Evolutionary conservation across 2,113 vertebrate species (phyloP).

Genomic region (Tricholaema leucomelas): DNA sequence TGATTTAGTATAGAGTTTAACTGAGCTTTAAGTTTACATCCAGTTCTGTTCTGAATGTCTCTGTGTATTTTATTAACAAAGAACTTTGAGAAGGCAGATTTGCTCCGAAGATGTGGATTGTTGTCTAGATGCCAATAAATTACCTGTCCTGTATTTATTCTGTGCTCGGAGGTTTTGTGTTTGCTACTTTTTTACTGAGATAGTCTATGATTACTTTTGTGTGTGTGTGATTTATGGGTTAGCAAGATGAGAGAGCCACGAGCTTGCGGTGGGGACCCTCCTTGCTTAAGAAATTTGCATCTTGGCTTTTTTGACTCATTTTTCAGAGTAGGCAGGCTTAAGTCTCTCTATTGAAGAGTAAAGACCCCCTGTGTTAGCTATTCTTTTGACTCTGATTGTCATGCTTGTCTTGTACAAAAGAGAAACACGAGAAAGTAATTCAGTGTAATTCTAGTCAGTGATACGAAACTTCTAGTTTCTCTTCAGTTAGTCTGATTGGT

Average conservation of each 20-base stretch:
- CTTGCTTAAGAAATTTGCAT: background rate
- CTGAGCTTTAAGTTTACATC: background rate
- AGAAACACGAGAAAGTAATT: background rate
- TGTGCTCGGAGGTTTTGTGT: background rate
- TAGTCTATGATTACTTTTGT: background rate
- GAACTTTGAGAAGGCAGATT: background rate
- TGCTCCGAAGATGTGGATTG: background rate
- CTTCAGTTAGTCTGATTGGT: background rate
- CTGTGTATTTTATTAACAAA: background rate
- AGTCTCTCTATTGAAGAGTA: background rate
- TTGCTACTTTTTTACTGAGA: background rate
- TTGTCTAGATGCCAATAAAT: background rate
- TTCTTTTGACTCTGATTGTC: background rate
- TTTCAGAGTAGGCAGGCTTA: background rate
- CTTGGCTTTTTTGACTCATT: fast-evolving
- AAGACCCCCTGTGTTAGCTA: background rate
- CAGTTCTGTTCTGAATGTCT: background rate
- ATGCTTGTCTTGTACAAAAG: background rate
- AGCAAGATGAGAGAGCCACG: background rate
- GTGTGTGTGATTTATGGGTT: background rate
- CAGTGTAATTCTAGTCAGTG: background rate
- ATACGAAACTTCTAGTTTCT: background rate
- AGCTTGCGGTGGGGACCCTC: background rate
- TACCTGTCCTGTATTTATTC: background rate
- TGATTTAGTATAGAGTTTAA: background rate